A percentile compares a stretch with the other conserved stretches of the same genome.
phyloP scores from a whole-genome alignment of 1,140 invertebrate species.

The Aphaenogaster floridana region DNA sequence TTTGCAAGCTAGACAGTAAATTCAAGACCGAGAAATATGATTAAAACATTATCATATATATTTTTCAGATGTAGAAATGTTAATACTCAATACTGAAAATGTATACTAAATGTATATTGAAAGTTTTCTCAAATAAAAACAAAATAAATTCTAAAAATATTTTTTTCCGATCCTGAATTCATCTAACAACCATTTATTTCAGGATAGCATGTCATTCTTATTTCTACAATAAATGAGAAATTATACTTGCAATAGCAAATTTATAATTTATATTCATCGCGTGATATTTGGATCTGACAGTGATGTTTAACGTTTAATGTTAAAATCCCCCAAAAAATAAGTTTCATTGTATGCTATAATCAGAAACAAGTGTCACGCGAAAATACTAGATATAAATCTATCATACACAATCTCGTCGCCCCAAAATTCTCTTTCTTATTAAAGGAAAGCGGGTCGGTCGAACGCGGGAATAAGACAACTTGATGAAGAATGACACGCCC shows the following conservation, averaged over 20 bases:
- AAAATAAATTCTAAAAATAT: background rate
- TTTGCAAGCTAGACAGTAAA: background rate
- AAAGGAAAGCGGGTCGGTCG: background rate
- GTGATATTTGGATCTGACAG: background rate
- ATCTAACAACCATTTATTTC: background rate
- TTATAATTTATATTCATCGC: background rate
- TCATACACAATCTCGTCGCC: background rate
- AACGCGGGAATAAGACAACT: conserved; percentile 31
- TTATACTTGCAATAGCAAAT: background rate
- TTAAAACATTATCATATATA: background rate
- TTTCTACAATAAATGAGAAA: background rate
- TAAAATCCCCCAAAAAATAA: no score
- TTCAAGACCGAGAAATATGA: background rate
- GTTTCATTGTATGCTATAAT: background rate
- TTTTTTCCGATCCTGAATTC: background rate
- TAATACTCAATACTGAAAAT: background rate
- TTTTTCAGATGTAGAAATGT: background rate
- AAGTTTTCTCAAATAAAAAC: background rate
- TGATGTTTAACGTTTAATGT: background rate
- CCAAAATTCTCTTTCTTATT: conserved; percentile 6
- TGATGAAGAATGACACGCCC: conserved; percentile 45
- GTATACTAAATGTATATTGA: background rate
- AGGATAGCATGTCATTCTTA: background rate
- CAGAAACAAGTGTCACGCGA: background rate
- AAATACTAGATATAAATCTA: conserved; percentile 12